Base-by-base conservation (phyloP, 2,113 vertebrate genomes). In the Myxocyprinus asiaticus region DNA sequence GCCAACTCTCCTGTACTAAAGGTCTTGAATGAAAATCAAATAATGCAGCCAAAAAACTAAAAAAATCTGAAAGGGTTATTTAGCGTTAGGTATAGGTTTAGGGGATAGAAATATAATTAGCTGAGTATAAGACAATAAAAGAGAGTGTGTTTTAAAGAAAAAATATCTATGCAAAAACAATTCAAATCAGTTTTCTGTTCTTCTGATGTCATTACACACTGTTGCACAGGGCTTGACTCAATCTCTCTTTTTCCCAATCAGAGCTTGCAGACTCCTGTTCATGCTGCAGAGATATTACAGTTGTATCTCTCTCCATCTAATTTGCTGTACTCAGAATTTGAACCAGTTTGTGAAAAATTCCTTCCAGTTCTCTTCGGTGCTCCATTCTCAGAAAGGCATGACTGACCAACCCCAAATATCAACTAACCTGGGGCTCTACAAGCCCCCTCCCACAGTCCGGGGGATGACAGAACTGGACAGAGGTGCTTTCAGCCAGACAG, bases 391-490 rank as follows among this genome's bases (percentile, higher is more conserved):
- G 43, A 76, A 67, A 33, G 56, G 50, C 10, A 90, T 91, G 93
- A 75, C 89, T 2, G 90, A 94, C 78, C 82, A 74, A 3, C 9
- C 84, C 69, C 81, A 91, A 71, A 55, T 73, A 75, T 67, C 89
- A n/a, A 83, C 86, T 81, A 93, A 94, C n/a, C 83, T 92, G n/a
- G 83, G 86, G 72, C 85, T 94, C 3, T 96, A 94, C 84, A 85
- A 67, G 0, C 92, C 94, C 0, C 93, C 93, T 78, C 85, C 94
- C 3, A 64, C 86, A 47, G 96, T 98, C 53, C 92, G 96, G 71
- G 98, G 98, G 53, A 98, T 99, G 96, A 97, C 92, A n/a, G 50
- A 78, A 4, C 94, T 99, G 17, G 85, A 98, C 84, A 93, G 92
- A 81, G 91, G 93, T 4, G 96, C 94, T 81, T 99, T 99, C 90